Evolutionary conservation across 2,113 vertebrate species (phyloP).

Genomic region (Dasyprocta punctata): DNA sequence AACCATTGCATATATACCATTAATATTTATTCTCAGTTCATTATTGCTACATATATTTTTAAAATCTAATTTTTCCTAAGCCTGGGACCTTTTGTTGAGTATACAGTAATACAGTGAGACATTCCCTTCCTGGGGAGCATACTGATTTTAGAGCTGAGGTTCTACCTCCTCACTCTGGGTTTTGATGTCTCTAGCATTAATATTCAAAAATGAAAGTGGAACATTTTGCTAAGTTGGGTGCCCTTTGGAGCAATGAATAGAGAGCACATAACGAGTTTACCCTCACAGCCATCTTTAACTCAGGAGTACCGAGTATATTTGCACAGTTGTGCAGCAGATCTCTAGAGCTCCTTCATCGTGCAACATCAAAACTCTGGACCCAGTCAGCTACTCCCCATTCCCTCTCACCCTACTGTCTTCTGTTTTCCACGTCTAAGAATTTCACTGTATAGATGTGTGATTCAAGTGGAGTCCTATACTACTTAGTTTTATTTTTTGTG

Average conservation of each 20-base stretch:
- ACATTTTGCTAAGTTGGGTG: neutral
- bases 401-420: neutral
- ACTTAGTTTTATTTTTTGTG: neutral
- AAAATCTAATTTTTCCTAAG: neutral
- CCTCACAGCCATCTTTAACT: neutral
- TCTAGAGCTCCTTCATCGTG: neutral
- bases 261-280: neutral
- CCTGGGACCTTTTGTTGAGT: neutral
- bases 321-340: neutral
- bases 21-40: constrained; percentile 11
- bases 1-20: neutral
- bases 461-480: neutral
- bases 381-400: fast-evolving
- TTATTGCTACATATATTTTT: neutral
- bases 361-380: neutral
- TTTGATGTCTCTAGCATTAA: neutral
- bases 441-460: neutral
- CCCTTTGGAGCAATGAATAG: neutral
- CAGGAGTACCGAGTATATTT: neutral
- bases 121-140: neutral
- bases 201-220: neutral
- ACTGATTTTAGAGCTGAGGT: neutral
- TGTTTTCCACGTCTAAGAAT: neutral
- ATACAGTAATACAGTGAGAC: neutral
- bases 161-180: neutral